A percentile compares a stretch with the other conserved stretches of the same genome.
Evolutionary conservation across 2,797 vertebrate species (phyloP).

Genomic region (Rhinatrema bivittatum): DNA sequence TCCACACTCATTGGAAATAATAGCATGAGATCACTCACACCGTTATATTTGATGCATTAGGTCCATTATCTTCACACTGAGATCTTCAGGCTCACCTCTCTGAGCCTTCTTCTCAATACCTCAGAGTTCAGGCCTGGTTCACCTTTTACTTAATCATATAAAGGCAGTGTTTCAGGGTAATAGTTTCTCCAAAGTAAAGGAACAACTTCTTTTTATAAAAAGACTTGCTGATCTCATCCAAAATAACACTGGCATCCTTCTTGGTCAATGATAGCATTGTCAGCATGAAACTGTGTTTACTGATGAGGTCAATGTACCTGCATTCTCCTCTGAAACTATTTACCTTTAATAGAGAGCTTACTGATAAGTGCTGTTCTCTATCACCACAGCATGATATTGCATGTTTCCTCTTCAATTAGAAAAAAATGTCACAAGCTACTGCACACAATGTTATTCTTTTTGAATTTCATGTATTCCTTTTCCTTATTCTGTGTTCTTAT

Average conservation of each 20-base stretch:
- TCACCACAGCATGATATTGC: no score
- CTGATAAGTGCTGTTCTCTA: no score
- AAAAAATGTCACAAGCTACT: no score
- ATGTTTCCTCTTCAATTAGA: no score
- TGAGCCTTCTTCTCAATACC: slow-evolving; percentile 16
- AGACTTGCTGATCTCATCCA: slow-evolving; percentile 20
- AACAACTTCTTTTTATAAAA: slow-evolving; percentile 11
- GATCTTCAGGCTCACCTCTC: slow-evolving; percentile 22
- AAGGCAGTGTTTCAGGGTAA: slow-evolving; percentile 22
- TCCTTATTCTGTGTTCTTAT: no score
- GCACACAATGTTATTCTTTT: no score
- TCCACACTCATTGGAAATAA: slow-evolving; percentile 31
- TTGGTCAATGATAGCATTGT: background rate
- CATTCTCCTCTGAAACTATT: slow-evolving; percentile 1
- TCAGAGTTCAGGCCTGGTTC: slow-evolving; percentile 20
- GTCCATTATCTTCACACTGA: slow-evolving; percentile 27
- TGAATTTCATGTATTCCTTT: no score
- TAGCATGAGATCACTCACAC: slow-evolving; percentile 33
- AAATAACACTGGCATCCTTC: background rate
- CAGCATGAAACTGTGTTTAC: background rate
- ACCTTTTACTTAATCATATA: slow-evolving; percentile 30
- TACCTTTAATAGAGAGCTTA: no score
- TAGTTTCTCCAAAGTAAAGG: slow-evolving; percentile 22
- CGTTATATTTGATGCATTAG: slow-evolving; percentile 31
- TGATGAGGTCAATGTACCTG: background rate